Percentiles rank a stretch among this genome's conserved stretches.
phyloP scores from a whole-genome alignment of 2,113 vertebrate species.

The Paralichthys olivaceus region DNA sequence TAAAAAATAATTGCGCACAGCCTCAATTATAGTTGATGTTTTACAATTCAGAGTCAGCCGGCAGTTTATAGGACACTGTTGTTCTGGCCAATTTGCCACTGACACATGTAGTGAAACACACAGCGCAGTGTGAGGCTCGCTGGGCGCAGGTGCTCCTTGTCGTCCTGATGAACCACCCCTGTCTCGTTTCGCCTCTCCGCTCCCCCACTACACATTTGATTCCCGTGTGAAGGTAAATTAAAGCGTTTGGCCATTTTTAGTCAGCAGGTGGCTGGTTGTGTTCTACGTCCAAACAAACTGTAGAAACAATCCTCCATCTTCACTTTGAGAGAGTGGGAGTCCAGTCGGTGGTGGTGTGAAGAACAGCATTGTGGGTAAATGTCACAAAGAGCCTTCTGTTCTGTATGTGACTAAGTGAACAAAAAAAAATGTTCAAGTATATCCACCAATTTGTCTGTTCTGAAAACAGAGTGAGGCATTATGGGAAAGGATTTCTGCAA shows the following conservation, averaged over 20 bases:
- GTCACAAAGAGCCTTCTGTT: conserved; percentile 82
- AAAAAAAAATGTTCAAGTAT: conserved; percentile 1
- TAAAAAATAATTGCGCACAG: not conserved
- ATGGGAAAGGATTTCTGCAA: not conserved
- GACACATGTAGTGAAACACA: not conserved
- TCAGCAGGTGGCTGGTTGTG: conserved; percentile 66
- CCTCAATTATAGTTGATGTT: not conserved
- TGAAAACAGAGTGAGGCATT: not conserved
- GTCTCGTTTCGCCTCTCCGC: conserved; percentile 41
- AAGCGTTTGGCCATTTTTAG: conserved; percentile 53
- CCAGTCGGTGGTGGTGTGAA: conserved; percentile 81
- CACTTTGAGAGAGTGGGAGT: conserved; percentile 80
- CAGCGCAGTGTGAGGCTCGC: not conserved
- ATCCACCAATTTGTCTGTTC: conserved; percentile 28
- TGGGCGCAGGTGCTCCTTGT: conserved; percentile 52
- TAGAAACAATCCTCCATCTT: conserved; percentile 63
- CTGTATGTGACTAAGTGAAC: conserved; percentile 72
- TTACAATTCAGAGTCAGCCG: not conserved
- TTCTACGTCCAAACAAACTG: conserved; percentile 63
- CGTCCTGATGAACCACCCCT: conserved; percentile 45
- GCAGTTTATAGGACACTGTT: not conserved
- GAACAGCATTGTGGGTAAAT: conserved; percentile 84
- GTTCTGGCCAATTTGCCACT: not conserved
- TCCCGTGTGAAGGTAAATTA: conserved; percentile 49
- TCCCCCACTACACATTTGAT: conserved; percentile 38